Evolutionary conservation across 2,113 vertebrate species (phyloP), one percentile per base, ranked within the genome.

Genomic region (Oryzias celebensis): DNA sequence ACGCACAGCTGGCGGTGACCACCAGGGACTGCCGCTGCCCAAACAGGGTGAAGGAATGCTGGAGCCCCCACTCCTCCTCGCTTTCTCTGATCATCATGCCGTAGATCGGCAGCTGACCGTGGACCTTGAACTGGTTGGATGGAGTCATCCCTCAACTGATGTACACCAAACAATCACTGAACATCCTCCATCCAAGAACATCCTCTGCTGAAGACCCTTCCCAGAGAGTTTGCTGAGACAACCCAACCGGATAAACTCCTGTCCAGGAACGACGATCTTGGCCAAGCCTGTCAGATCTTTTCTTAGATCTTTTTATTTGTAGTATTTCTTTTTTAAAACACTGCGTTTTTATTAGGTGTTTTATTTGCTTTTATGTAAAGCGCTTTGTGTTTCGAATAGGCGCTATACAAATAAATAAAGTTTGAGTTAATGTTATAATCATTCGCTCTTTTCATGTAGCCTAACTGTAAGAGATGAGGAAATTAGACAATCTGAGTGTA

Each of bases 211-310:
- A 5, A 99, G 93, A 49, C 97, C 97, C 81, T 97, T 99, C 68
- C 95, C 95, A 0, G 97, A 98, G 45, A 99, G 91, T 77, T 98
- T 99, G 89, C 96, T 96, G 59, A 99, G 95, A 82, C 96, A 98
- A n/a, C 97, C 97, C 62, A 98, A 89, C 68, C 97, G 87, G 86
- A 99, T 97, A 76, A 99, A 98, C 65, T 99, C 97, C 96, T 98
- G 92, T 41, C 94, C 95, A 0, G 93, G 93, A 53, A 91, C 75
- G 52, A 92, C 93, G 17, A 99, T 92, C 90, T 91, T 94, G 77
- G 98, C 94, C 2, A 96, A 92, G 85, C 95, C 93, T 2, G 94
- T 93, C 86, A 99, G 87, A 68, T 98, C 97, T 70, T 98, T 98
- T 89, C 93, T 96, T 1, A 20, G 20, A 20, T 20, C 20, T 20